Conservation (phyloP, 2,113 vertebrate species). For the Symphodus melops region DNA sequence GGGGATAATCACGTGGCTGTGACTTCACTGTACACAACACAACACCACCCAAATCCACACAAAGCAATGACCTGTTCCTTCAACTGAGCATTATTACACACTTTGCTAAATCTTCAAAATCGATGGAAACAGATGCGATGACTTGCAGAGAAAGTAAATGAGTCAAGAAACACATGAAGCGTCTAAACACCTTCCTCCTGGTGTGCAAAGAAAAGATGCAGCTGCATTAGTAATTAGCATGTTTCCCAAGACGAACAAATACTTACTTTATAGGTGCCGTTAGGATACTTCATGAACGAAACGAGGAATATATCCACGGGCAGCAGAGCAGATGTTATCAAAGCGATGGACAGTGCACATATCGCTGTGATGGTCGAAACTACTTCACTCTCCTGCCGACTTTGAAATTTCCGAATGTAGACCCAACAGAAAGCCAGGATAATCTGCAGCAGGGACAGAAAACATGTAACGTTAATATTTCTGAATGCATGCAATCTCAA, state of each 20-base stretch:
- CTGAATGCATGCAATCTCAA: too few relatives aligned
- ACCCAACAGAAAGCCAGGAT: constrained; percentile 97
- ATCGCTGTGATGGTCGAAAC: constrained; percentile 97
- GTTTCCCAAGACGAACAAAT: constrained; percentile 20
- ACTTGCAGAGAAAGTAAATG: constrained; percentile 24
- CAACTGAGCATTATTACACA: constrained; percentile 35
- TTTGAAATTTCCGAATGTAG: constrained; percentile 97
- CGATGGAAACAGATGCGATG: constrained; percentile 29
- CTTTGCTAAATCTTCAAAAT: constrained; percentile 35
- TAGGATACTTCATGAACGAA: constrained; percentile 96
- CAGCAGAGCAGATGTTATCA: constrained; percentile 95
- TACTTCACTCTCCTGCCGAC: constrained; percentile 95
- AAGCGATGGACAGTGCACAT: constrained; percentile 92
- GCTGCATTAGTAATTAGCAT: constrained; percentile 23
- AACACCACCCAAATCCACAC: background rate
- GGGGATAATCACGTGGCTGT: background rate
- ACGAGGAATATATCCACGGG: constrained; percentile 99
- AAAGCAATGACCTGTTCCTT: constrained; percentile 45
- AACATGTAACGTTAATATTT: too few relatives aligned
- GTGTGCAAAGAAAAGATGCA: constrained; percentile 34
- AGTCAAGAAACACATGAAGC: constrained; percentile 39
- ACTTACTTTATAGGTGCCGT: constrained; percentile 97
- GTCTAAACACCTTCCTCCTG: constrained; percentile 21
- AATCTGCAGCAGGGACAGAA: constrained; percentile 77
- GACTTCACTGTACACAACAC: constrained; percentile 17